Evolutionary conservation across 2,888 invertebrate genomes (phyloP).

Genomic region (Reticulitermes lucifugus): DNA sequence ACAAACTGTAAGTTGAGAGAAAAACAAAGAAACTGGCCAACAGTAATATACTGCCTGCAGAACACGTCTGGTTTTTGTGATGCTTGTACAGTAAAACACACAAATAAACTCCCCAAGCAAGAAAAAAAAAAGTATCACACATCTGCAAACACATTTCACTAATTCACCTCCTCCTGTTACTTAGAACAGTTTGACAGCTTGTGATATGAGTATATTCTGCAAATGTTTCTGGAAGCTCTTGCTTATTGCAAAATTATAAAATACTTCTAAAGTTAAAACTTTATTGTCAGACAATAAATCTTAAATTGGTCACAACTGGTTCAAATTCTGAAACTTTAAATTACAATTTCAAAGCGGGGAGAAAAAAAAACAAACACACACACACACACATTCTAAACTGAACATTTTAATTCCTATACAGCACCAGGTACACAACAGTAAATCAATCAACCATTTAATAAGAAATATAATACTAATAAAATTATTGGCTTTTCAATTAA

Average conservation of each 20-base stretch:
- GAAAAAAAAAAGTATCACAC: background rate
- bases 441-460: too few species aligned
- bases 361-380: too few species aligned
- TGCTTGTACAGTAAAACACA: background rate
- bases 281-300: background rate
- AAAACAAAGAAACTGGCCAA: background rate
- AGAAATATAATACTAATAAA: too few species aligned
- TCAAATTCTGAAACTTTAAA: background rate
- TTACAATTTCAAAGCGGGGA: too few species aligned
- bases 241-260: background rate
- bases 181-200: background rate
- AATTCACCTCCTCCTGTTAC: background rate
- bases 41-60: background rate
- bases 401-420: too few species aligned
- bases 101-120: background rate
- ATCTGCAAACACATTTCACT: background rate
- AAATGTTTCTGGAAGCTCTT: background rate
- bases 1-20: background rate
- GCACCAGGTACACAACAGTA: too few species aligned
- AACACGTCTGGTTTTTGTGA: background rate
- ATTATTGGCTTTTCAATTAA: too few species aligned
- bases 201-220: background rate
- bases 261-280: background rate
- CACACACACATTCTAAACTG: too few species aligned
- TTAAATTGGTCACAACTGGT: background rate